Conservation (phyloP, 1,140 invertebrate species). For the Vollenhovia emeryi region DNA sequence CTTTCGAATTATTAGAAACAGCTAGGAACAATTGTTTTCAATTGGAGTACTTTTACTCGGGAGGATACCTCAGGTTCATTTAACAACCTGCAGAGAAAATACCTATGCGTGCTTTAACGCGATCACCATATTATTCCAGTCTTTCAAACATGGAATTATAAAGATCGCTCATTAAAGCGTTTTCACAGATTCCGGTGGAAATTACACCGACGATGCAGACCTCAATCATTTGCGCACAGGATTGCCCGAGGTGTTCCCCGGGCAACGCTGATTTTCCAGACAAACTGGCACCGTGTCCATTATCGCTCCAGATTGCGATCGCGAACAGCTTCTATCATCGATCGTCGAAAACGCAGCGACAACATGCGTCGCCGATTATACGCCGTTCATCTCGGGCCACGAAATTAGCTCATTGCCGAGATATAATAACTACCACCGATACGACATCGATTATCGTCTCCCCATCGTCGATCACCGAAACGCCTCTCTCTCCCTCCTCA, state of each 20-base stretch:
- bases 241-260: background rate
- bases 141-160: slow-evolving; percentile 27
- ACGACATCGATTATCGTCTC: slow-evolving; percentile 22
- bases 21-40: background rate
- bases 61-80: background rate
- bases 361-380: background rate
- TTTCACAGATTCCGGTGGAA: background rate
- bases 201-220: slow-evolving; percentile 21
- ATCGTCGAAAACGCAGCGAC: background rate
- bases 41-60: background rate
- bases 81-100: background rate
- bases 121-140: background rate
- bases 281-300: slow-evolving; percentile 6
- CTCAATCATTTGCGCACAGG: slow-evolving; percentile 1
- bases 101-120: background rate
- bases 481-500: background rate
- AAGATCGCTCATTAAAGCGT: background rate
- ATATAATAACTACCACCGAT: slow-evolving; percentile 17
- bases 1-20: background rate
- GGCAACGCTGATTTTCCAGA: slow-evolving; percentile 42
- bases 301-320: slow-evolving; percentile 31
- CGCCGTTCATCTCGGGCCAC: background rate
- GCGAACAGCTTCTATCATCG: slow-evolving; percentile 9
- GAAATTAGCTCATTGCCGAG: slow-evolving; percentile 4
- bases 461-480: slow-evolving; percentile 12